Evolutionary conservation across 37 sponge, comb jelly and placozoan genomes (phyloP).

Genomic region (Agelas oroides): DNA sequence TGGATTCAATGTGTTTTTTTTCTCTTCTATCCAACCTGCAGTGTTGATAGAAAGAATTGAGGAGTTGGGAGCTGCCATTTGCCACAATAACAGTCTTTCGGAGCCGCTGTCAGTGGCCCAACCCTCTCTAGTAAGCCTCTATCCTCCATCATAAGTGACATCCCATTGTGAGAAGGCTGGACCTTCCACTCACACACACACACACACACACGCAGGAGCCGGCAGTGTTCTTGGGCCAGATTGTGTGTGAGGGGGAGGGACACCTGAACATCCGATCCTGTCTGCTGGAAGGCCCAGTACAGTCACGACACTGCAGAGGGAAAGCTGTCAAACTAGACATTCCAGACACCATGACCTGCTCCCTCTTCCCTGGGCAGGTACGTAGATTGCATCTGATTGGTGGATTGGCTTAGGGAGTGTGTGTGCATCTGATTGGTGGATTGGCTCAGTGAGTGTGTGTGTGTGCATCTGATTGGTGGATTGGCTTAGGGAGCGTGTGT

Average conservation of each 20-base stretch:
- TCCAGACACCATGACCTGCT: slow-evolving; percentile 48
- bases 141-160: not conserved
- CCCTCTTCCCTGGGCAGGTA: slow-evolving; percentile 86
- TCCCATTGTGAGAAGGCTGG: not conserved
- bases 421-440: no score
- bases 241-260: slow-evolving; percentile 79
- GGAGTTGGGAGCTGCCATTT: slow-evolving; percentile 37
- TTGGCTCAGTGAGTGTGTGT: no score
- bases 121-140: slow-evolving; percentile 32
- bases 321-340: slow-evolving; percentile 48
- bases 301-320: not conserved
- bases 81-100: slow-evolving; percentile 15
- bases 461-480: no score
- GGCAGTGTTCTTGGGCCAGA: slow-evolving; percentile 61
- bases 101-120: slow-evolving; percentile 40
- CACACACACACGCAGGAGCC: slow-evolving; percentile 55
- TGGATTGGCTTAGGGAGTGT: no score
- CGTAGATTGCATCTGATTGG: no score
- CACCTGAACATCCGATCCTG: slow-evolving; percentile 72
- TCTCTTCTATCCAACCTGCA: no score
- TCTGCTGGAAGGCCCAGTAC: slow-evolving; percentile 67
- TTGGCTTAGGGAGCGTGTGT: no score
- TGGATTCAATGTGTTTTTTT: no score
- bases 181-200: not conserved
- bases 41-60: slow-evolving; percentile 26